Percentiles rank a stretch among this genome's conserved stretches.
Conservation (phyloP, 1,140 invertebrate genomes). For the Bradysia coprophila region DNA sequence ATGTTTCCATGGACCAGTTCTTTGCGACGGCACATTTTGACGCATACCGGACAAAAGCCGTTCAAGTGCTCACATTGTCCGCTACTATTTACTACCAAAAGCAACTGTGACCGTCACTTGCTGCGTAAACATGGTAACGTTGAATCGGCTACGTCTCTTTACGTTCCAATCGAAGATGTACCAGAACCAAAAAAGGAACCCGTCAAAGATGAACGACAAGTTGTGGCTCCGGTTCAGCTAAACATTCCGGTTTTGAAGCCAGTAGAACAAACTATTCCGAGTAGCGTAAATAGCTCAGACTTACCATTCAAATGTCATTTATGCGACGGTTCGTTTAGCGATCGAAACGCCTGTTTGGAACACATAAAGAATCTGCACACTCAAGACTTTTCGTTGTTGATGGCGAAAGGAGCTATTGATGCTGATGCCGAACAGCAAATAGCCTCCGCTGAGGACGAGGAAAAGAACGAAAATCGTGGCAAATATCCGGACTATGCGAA, state of each 20-base stretch:
- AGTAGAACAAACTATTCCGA: background rate
- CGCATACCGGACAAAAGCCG: slow-evolving; percentile 90
- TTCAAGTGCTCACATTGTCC: slow-evolving; percentile 86
- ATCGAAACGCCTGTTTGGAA: slow-evolving; percentile 56
- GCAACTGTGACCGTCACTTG: slow-evolving; percentile 88
- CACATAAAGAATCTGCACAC: slow-evolving; percentile 59
- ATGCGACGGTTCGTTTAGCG: slow-evolving; percentile 69
- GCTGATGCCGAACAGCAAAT: slow-evolving; percentile 23
- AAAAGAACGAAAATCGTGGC: slow-evolving; percentile 34
- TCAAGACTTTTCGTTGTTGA: slow-evolving; percentile 49
- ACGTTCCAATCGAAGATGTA: slow-evolving; percentile 20
- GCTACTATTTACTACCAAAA: slow-evolving; percentile 88
- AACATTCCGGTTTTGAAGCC: slow-evolving; percentile 4
- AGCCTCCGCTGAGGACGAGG: slow-evolving; percentile 28
- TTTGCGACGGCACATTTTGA: slow-evolving; percentile 75
- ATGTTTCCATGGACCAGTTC: slow-evolving; percentile 95
- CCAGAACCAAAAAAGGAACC: slow-evolving; percentile 9
- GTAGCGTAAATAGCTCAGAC: slow-evolving; percentile 23
- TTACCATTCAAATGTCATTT: slow-evolving; percentile 84
- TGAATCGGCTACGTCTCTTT: slow-evolving; percentile 20
- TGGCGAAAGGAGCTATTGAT: slow-evolving; percentile 63
- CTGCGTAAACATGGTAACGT: slow-evolving; percentile 64
- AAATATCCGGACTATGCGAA: slow-evolving; percentile 74
- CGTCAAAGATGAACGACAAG: slow-evolving; percentile 13
- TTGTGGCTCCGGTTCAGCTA: slow-evolving; percentile 10